These are phyloP conservation scores for rat (Rattus norvegicus) DNA, from an alignment of 2,113 vertebrate genomes.

Conservation along the genomic window GRCr8 NC_086023.1:148259001-148259500, in stretches of 20 bases:
- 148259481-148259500: fast-evolving
- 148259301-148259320: conserved; percentile 7
- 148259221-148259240: not conserved
- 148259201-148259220: conserved; percentile 50
- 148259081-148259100: not conserved
- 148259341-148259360: conserved; percentile 49
- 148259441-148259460: not conserved
- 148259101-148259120: not conserved
- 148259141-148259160: not conserved
- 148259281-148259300: conserved; percentile 21
- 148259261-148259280: not conserved
- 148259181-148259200: conserved; percentile 32
- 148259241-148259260: conserved; percentile 56
- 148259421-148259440: not conserved
- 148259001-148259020: not conserved
- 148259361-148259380: conserved; percentile 36
- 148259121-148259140: not conserved
- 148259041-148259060: not conserved
- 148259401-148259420: not conserved
- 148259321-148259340: not conserved
- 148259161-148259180: conserved; percentile 11
- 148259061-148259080: not conserved
- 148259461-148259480: fast-evolving
- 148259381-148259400: not conserved
- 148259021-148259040: not conserved